A percentile compares a stretch with the other conserved stretches of the same genome.
phyloP scores from a whole-genome alignment of 2,113 vertebrate genomes.

The Nycticebus coucang region DNA sequence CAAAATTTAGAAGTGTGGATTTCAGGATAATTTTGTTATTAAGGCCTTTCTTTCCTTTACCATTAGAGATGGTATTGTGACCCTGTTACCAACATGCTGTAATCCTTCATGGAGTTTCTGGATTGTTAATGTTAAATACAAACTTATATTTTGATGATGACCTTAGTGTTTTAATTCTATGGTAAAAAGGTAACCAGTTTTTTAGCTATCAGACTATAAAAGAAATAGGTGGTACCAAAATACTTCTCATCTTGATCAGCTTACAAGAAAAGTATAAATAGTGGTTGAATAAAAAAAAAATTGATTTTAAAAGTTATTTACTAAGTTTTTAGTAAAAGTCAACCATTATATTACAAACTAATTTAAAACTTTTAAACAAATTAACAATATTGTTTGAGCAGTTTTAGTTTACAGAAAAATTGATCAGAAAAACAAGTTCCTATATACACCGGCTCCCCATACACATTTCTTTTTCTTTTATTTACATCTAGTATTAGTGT shows the following conservation, averaged over 20 bases:
- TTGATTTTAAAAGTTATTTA: not conserved
- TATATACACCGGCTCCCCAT: not conserved
- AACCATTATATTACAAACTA: not conserved
- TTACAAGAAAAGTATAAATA: not conserved
- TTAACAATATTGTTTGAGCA: not conserved
- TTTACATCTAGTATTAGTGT: not conserved
- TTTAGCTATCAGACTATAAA: not conserved
- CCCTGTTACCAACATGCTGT: not conserved
- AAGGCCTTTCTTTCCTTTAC: not conserved
- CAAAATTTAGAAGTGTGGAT: not conserved
- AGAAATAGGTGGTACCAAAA: not conserved
- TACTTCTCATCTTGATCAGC: not conserved
- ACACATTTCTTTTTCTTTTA: not conserved
- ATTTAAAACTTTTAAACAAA: not conserved
- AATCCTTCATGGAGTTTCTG: not conserved
- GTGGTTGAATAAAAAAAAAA: slow-evolving; percentile 36
- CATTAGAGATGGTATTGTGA: not conserved
- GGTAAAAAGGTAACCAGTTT: not conserved
- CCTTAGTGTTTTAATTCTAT: slow-evolving; percentile 18
- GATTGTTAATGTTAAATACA: slow-evolving; percentile 13
- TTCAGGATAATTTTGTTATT: not conserved
- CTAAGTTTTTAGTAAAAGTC: not conserved
- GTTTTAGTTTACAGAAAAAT: slow-evolving; percentile 27
- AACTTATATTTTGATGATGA: not conserved
- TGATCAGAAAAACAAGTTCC: not conserved